Evolutionary conservation across 2,113 vertebrate genomes (phyloP).

Genomic region (Ophthalmolycus amberensis): DNA sequence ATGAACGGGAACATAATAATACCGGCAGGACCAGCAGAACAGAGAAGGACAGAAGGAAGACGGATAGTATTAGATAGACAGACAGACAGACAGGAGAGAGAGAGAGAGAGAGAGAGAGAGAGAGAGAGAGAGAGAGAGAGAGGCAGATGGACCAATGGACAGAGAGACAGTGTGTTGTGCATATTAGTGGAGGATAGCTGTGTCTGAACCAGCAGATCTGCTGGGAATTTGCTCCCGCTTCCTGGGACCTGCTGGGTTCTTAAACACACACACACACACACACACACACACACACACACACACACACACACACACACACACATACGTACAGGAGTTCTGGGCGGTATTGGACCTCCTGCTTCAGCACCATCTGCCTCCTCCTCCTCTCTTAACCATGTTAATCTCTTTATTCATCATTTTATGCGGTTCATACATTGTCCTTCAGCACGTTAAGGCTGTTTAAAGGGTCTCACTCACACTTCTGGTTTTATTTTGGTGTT

Average conservation of each 20-base stretch:
- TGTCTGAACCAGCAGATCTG: constrained; percentile 56
- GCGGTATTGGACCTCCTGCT: constrained; percentile 56
- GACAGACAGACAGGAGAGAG: neutral
- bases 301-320: neutral
- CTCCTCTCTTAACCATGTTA: neutral
- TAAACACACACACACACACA: constrained; percentile 23
- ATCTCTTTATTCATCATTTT: neutral
- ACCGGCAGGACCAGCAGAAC: constrained; percentile 12
- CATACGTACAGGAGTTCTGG: constrained; percentile 36
- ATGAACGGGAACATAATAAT: neutral
- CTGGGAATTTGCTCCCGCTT: constrained; percentile 60
- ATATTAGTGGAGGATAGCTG: constrained; percentile 40
- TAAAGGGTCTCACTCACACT: neutral
- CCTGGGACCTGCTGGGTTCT: constrained; percentile 58
- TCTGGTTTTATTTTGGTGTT: neutral
- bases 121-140: neutral
- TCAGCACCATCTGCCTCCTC: constrained; percentile 61
- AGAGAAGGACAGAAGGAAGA: neutral
- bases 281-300: constrained; percentile 5
- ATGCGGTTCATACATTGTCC: too few species aligned
- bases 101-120: too few species aligned
- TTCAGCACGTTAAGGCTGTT: neutral
- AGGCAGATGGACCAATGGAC: constrained; percentile 48
- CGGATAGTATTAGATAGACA: neutral
- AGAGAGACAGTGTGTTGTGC: constrained; percentile 18